phyloP scores from a whole-genome alignment of 1,140 invertebrate species.

The Penaeus japonicus region DNA sequence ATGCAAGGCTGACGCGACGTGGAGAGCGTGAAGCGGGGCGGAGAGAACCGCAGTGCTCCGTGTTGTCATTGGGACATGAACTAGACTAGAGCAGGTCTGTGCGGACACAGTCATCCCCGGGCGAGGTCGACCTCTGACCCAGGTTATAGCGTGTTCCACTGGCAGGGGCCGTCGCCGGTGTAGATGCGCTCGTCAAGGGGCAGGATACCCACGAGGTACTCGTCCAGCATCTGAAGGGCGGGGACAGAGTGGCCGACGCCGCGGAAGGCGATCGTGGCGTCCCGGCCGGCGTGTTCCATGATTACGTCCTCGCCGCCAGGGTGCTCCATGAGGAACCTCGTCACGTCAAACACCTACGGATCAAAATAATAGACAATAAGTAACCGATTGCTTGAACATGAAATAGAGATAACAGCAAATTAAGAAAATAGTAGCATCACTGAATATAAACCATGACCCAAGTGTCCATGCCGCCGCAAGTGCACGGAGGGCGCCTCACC shows the following conservation, averaged over 20 bases:
- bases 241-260: constrained; percentile 79
- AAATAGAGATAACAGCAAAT: neutral
- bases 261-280: constrained; percentile 84
- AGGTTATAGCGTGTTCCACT: neutral
- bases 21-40: neutral
- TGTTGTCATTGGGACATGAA: neutral
- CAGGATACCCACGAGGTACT: constrained; percentile 77
- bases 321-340: constrained; percentile 74
- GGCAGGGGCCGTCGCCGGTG: constrained; percentile 57
- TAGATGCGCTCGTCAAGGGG: constrained; percentile 76
- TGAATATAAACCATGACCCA: neutral
- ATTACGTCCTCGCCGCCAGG: constrained; percentile 86
- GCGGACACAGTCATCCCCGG: neutral
- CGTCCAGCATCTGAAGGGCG: constrained; percentile 71
- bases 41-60: neutral
- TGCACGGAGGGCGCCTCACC: constrained; percentile 23
- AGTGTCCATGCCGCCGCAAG: neutral
- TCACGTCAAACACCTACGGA: constrained; percentile 70
- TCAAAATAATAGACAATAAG: neutral
- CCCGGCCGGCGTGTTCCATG: constrained; percentile 84
- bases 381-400: neutral
- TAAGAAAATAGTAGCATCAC: neutral
- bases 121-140: neutral
- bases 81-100: neutral
- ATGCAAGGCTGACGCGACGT: neutral